Conservation (phyloP, 2,888 invertebrate species). For the Stegana nigrithorax region DNA sequence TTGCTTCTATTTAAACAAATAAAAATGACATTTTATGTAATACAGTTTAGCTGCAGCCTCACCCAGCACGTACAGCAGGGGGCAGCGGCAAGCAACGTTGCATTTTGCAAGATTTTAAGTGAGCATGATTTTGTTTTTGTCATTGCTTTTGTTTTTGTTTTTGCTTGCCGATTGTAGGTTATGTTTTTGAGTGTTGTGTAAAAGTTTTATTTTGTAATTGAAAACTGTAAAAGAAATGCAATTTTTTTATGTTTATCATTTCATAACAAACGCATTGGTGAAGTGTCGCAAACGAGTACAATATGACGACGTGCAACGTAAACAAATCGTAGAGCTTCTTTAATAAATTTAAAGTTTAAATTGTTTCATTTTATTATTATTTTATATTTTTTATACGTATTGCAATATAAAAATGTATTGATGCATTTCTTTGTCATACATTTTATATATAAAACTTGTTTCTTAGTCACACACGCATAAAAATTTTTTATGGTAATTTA, state of each 20-base stretch:
- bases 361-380: neutral
- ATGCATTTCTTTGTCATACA: neutral
- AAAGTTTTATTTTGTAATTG: constrained; percentile 35
- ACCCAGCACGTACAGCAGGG: neutral
- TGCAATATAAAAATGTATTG: constrained; percentile 1
- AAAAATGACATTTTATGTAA: constrained; percentile 1
- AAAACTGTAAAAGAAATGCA: constrained; percentile 18
- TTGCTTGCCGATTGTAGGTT: constrained; percentile 49
- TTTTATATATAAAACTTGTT: constrained; percentile 2
- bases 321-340: neutral
- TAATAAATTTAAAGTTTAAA: neutral
- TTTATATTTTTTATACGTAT: neutral
- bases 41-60: too few species aligned
- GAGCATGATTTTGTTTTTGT: neutral
- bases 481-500: neutral
- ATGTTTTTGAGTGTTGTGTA: constrained; percentile 62
- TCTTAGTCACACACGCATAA: neutral
- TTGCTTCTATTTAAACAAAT: constrained; percentile 1
- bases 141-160: constrained; percentile 2
- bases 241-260: constrained; percentile 9
- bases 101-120: constrained; percentile 41
- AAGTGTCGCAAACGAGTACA: constrained; percentile 19
- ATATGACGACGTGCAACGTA: neutral
- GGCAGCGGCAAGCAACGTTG: constrained; percentile 37
- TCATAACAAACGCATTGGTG: neutral